Base-by-base conservation (phyloP, 2,888 invertebrate genomes). In the Horisme vitalbata region DNA sequence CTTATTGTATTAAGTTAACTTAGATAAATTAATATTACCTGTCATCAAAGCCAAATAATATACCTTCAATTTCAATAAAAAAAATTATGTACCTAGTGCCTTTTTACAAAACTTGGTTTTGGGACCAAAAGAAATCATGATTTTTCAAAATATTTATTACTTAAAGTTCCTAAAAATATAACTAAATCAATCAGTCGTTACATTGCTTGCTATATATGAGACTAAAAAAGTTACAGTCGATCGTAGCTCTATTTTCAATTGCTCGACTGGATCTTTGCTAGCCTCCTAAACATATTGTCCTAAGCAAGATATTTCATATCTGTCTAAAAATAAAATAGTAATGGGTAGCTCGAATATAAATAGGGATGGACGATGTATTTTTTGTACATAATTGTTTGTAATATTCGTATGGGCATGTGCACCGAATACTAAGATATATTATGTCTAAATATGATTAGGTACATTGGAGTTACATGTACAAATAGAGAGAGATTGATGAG, bases 111-210 rank as follows among this genome's bases (percentile, higher is more conserved):
- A 35, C 20, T 30, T 30, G 27, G 12, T 7, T 32, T 24, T 28
- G 56, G 53, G 41, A 51, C 28, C 26, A 48, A 32, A 41, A 47
- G 38, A 47, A 20, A 32, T 10, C 24, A 10, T 13, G 27, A 43
- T 35, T 41, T 46, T 65, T 69, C 65, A 53, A 64, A 68, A 76
- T 77, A 79, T 81, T 81, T 79, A 82, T 79, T 80, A 63, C 61
- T 66, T 64, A 65, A 68, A 79, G 79, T 83, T 83, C 80, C 79
- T 82, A 80, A 47, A 45, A 32, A 30, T 48, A 66, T 46, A 55
- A 43, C 28, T 56, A 55, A 36, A 41, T 27, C 21, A 41, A 52
- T 48, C 71, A 70, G 67, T 73, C 66, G 61, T 50, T 52, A 58
- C 48, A 57, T 47, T 27, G 39, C 47, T 57, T 49, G 47, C 52